Conservation (phyloP, 2,888 invertebrate genomes). For the Tethea ocularis region DNA sequence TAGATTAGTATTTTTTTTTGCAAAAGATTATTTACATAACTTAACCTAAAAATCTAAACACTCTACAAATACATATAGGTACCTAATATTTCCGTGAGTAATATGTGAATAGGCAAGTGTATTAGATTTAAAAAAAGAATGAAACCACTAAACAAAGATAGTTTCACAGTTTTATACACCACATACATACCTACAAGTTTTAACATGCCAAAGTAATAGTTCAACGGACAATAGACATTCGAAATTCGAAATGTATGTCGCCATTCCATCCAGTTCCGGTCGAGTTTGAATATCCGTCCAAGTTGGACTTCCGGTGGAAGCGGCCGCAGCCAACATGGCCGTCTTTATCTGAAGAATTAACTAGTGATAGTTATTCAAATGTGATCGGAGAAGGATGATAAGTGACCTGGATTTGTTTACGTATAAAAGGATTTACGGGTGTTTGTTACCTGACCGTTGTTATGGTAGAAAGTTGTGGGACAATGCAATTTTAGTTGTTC, state of each 20-base stretch:
- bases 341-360: slow-evolving; percentile 83
- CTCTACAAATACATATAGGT: too few relatives aligned
- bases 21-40: too few relatives aligned
- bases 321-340: slow-evolving; percentile 74
- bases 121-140: not conserved
- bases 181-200: not conserved
- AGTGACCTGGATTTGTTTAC: slow-evolving; percentile 30
- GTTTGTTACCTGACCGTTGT: too few relatives aligned
- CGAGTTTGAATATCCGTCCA: slow-evolving; percentile 81
- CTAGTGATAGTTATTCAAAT: slow-evolving; percentile 80
- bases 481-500: too few relatives aligned
- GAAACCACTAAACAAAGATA: not conserved
- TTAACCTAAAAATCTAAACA: too few relatives aligned
- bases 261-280: slow-evolving; percentile 78
- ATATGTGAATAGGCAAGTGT: too few relatives aligned
- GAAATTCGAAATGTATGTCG: slow-evolving; percentile 82
- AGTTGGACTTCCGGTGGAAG: slow-evolving; percentile 79
- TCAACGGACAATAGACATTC: slow-evolving; percentile 59
- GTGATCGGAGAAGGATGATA: slow-evolving; percentile 45
- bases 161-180: not conserved
- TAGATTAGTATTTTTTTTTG: not conserved
- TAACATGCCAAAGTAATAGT: slow-evolving; percentile 6
- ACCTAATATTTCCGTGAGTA: too few relatives aligned
- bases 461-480: too few relatives aligned
- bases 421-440: not conserved